Evolutionary conservation across 2,113 vertebrate species (phyloP).

Genomic region (Scomber colias): DNA sequence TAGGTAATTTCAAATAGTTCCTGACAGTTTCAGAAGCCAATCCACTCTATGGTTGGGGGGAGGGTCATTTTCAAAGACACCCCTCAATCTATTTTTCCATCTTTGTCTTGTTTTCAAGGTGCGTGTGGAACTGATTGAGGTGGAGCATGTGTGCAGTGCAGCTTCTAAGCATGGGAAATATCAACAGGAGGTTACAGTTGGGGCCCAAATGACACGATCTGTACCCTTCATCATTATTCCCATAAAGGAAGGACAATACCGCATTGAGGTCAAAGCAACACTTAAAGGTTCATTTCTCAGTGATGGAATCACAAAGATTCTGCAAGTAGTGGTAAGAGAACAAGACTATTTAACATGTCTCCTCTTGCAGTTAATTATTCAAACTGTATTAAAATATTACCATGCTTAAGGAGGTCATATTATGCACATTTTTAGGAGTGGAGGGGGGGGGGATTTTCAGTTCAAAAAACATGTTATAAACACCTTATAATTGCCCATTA

Average conservation of each 20-base stretch:
- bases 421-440: too few species aligned
- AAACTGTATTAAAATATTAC: too few species aligned
- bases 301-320: slow-evolving; percentile 87
- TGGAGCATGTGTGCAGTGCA: slow-evolving; percentile 86
- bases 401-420: too few species aligned
- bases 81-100: neutral
- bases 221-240: slow-evolving; percentile 90
- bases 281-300: slow-evolving; percentile 60
- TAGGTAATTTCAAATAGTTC: neutral
- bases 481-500: too few species aligned
- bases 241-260: slow-evolving; percentile 77
- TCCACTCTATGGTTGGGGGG: too few species aligned
- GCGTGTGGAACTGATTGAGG: slow-evolving; percentile 84
- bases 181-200: slow-evolving; percentile 70
- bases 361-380: too few species aligned
- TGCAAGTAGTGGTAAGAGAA: slow-evolving; percentile 90
- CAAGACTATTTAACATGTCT: too few species aligned
- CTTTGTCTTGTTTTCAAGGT: slow-evolving; percentile 79
- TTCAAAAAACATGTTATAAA: too few species aligned
- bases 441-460: too few species aligned
- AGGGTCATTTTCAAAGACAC: too few species aligned
- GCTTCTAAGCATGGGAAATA: slow-evolving; percentile 82
- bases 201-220: slow-evolving; percentile 50
- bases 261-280: slow-evolving; percentile 88
- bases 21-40: neutral